Conservation (phyloP, 2,888 invertebrate genomes). For the Orthonevra nobilis region DNA sequence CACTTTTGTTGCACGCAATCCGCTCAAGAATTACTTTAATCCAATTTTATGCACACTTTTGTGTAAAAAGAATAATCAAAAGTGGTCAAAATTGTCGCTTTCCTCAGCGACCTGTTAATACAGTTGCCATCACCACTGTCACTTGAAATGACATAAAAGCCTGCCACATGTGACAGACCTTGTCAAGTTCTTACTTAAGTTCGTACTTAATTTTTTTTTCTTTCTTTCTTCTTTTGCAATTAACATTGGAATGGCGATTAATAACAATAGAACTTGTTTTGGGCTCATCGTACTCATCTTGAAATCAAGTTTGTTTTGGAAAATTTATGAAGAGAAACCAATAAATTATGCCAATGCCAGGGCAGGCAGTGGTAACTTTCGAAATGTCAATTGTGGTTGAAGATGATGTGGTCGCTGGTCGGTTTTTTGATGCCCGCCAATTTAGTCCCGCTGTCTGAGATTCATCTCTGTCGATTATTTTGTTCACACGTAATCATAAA, state of each 20-base stretch:
- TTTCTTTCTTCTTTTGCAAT: not conserved
- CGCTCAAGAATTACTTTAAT: slow-evolving; percentile 49
- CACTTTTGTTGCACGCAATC: slow-evolving; percentile 59
- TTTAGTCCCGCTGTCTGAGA: slow-evolving; percentile 28
- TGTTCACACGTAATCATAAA: slow-evolving; percentile 46
- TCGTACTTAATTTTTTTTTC: not conserved
- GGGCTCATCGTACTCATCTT: not conserved
- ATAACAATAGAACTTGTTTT: slow-evolving; percentile 22
- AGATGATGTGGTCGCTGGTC: slow-evolving; percentile 51
- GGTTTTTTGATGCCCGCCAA: slow-evolving; percentile 11
- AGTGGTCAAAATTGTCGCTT: slow-evolving; percentile 56
- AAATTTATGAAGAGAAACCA: slow-evolving; percentile 40
- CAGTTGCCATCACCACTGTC: slow-evolving; percentile 27
- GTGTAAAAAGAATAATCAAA: slow-evolving; percentile 34
- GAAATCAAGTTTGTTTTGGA: slow-evolving; percentile 1
- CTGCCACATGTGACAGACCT: too few species aligned
- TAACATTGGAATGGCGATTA: not conserved
- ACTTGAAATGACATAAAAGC: slow-evolving; percentile 23
- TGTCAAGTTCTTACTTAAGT: slow-evolving; percentile 35
- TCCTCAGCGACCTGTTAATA: slow-evolving; percentile 56
- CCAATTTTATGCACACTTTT: slow-evolving; percentile 24
- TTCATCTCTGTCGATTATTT: slow-evolving; percentile 34
- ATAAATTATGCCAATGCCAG: slow-evolving; percentile 41
- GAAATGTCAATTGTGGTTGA: slow-evolving; percentile 66
- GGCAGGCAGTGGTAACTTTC: slow-evolving; percentile 40